These are phyloP conservation scores for Leptinotarsa tumamoca DNA, from an alignment of 2,888 invertebrate species.

Conservation along the genomic window DNA sequence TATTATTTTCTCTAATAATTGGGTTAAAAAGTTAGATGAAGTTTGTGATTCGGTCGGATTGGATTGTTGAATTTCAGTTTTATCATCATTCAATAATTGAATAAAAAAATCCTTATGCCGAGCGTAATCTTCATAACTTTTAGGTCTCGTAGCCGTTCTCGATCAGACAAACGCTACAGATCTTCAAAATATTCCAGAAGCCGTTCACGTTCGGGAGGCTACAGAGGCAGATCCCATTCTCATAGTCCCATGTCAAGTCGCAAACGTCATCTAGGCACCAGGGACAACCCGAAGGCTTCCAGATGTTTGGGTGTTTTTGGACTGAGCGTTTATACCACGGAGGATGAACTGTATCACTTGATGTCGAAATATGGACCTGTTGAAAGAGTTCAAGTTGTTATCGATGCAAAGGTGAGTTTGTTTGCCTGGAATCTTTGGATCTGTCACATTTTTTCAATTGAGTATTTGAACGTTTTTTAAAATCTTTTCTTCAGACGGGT, in stretches of 20 bases:
- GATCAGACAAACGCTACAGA: conserved; percentile 69
- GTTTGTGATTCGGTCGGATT: too few species aligned
- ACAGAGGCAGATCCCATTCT: conserved; percentile 74
- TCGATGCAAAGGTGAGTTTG: conserved; percentile 87
- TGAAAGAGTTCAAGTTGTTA: conserved; percentile 93
- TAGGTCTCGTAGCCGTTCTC: conserved; percentile 74
- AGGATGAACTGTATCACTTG: conserved; percentile 90
- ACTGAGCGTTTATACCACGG: conserved; percentile 91
- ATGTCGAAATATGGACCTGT: conserved; percentile 94
- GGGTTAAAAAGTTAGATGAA: too few species aligned
- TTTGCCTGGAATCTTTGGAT: background rate
- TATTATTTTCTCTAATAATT: too few species aligned
- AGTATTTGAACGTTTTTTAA: background rate
- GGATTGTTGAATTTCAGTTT: background rate
- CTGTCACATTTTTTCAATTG: background rate
- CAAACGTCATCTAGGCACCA: conserved; percentile 81
- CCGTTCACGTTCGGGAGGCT: conserved; percentile 70
- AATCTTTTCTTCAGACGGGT: conserved; percentile 75
- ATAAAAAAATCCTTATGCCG: conserved; percentile 20
- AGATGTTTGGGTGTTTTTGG: conserved; percentile 96
- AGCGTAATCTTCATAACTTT: conserved; percentile 48
- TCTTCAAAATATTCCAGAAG: conserved; percentile 75
- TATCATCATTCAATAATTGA: background rate
- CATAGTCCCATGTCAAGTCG: conserved; percentile 87
- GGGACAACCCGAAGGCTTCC: conserved; percentile 89